A percentile compares a stretch with the other conserved stretches of the same genome.
These are phyloP conservation scores for Noctua fimbriata DNA, from an alignment of 2,888 invertebrate species.

Conservation along the genomic window DNA sequence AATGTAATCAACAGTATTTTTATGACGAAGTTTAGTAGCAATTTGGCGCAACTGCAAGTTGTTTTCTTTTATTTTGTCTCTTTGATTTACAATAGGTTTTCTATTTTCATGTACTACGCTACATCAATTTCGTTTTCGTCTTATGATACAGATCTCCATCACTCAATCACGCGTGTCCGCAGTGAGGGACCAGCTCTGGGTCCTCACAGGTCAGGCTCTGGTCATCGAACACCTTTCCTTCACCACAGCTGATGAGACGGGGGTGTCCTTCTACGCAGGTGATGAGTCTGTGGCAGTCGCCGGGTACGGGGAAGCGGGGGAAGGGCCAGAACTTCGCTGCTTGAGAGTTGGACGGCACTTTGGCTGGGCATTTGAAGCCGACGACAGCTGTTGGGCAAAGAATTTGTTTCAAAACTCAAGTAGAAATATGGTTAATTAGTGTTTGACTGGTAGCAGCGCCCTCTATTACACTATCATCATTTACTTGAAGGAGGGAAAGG, in stretches of 20 bases:
- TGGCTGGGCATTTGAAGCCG: conserved; percentile 97
- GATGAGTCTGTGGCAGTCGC: conserved; percentile 96
- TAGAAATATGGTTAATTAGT: neutral
- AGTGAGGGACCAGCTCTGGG: conserved; percentile 91
- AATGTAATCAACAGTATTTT: neutral
- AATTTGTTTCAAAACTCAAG: neutral
- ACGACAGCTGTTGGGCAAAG: conserved; percentile 92
- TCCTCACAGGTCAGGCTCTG: conserved; percentile 96
- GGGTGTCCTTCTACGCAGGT: conserved; percentile 98
- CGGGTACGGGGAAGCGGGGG: conserved; percentile 97
- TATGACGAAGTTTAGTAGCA: neutral
- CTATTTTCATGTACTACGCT: neutral
- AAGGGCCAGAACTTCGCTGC: conserved; percentile 98
- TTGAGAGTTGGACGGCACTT: conserved; percentile 94
- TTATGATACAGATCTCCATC: conserved; percentile 71
- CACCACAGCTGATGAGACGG: conserved; percentile 96
- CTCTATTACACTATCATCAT: neutral
- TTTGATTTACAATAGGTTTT: neutral
- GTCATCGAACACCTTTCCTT: conserved; percentile 96
- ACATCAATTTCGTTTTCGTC: conserved; percentile 75
- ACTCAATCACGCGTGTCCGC: conserved; percentile 80
- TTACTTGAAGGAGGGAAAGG: neutral
- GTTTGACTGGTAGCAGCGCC: neutral
- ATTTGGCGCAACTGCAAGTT: neutral
- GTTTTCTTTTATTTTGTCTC: conserved; percentile 8